Base-by-base conservation (phyloP, 2,888 invertebrate genomes). In the Melolontha melolontha region DNA sequence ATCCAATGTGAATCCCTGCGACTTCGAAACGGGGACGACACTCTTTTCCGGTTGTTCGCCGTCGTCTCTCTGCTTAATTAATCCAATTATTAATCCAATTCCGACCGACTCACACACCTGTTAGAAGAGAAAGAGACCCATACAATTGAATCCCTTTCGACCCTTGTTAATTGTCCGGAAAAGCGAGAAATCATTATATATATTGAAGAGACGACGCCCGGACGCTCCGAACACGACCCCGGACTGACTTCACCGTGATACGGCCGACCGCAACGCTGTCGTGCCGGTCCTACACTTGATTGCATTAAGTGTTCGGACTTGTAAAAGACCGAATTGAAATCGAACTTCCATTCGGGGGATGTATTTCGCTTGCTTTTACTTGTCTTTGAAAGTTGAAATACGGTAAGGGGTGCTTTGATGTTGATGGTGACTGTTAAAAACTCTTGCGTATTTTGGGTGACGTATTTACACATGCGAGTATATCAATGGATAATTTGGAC, bases 131-230 rank as follows among this genome's bases (percentile, higher is more conserved):
- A 8, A 2, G 34, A 47, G 8, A 79, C 81, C 79, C 77, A 79
- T 78, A 81, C 81, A 82, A 82, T 82, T 82, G 81, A 81, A 82
- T 81, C 81, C 80, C 80, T 80, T 81, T 80, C 79, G 78, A 82
- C 82, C 82, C 82, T 82, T 80, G 82, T 82, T 82, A 82, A 82
- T 82, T 82, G 81, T 82, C 82, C 77, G 80, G 80, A 82, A 82
- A 80, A 78, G 78, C 78, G 79, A 79, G 81, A 80, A 82, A 82
- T 82, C 82, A 82, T 82, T 82, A 82, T 81, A 79, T 79, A 75
- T 16, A 16, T 40, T 14, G 34, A n/a, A 11, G 51, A n/a, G n/a
- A n/a, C 10, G 17, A 11, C 34, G 49, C 11, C 41, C 34, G 34
- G 54, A 12, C 11, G 40, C 54, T 39, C 5, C 54, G 54, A 16